Base-by-base conservation (phyloP, 2,113 vertebrate species). In the Alces alces region DNA sequence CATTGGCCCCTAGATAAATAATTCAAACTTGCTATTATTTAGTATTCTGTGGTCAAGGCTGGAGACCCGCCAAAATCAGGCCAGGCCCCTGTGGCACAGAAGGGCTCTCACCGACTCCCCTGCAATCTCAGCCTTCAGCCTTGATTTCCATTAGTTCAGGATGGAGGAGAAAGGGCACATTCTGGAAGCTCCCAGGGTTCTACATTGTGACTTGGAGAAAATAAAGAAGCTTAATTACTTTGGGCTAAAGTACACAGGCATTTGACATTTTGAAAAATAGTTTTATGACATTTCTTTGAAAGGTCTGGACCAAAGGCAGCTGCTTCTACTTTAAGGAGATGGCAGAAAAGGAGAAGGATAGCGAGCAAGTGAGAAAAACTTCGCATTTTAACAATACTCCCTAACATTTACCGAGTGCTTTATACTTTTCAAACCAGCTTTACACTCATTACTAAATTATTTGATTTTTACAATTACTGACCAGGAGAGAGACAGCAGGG, bases 191-290 rank as follows among this genome's bases (percentile, higher is more conserved):
- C 97, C 96, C 88, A 30, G 97, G 55, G 86, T 76, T 96, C 87
- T 84, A 86, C 88, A 85, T 30, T 92, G 89, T 76, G 96, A 97
- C 90, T 97, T 54, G 23, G 88, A 97, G 92, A 88, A 93, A 98
- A 98, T 95, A 97, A 96, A 98, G 96, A 70, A 70, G 93, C 83
- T 95, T 98, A 97, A 97, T 98, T 98, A 97, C 96, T 98, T 93
- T 45, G 95, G 93, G 95, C 80, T 91, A 66, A 96, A 97, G 94
- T 93, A 94, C 91, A 95, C 15, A 57, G 96, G 82, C 95, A 96
- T 96, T 97, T 98, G 98, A 97, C 97, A 98, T 98, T 98, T 97
- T 98, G 96, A 98, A 98, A 98, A 98, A 98, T 97, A 95, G 94
- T 94, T 97, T 96, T 89, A 94, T 97, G 97, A 97, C 97, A 98